These are phyloP conservation scores for Oscarella lobularis DNA, from an alignment of 37 sponge, comb jelly and placozoan genomes.

Conservation along the genomic window DNA sequence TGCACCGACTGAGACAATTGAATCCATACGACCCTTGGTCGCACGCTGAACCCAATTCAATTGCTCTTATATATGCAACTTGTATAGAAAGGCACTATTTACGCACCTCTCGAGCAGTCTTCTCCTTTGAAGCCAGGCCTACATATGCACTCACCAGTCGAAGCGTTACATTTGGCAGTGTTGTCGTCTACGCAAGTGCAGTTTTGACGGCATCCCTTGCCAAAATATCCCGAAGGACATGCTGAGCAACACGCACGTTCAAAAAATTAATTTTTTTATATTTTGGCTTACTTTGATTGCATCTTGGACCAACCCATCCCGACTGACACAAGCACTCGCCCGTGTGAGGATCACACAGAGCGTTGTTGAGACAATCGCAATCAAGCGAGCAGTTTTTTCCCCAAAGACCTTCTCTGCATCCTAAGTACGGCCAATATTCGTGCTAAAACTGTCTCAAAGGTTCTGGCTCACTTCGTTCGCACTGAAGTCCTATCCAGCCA, in stretches of 20 bases:
- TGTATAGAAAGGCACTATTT: too few relatives aligned
- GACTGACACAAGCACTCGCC: not conserved
- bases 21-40: not conserved
- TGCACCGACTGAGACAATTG: not conserved
- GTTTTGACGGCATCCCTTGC: not conserved
- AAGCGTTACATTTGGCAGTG: not conserved
- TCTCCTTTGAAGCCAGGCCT: not conserved
- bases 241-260: not conserved
- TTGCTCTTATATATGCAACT: too few relatives aligned
- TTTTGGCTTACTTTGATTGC: not conserved
- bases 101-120: not conserved
- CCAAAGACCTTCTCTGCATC: not conserved
- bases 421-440: not conserved
- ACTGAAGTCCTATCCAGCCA: not conserved
- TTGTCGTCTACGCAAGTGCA: not conserved
- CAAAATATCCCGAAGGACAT: not conserved
- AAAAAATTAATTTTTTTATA: not conserved
- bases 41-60: not conserved
- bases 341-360: not conserved
- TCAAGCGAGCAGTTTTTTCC: not conserved
- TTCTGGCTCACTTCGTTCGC: not conserved
- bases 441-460: too few relatives aligned
- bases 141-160: not conserved
- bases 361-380: not conserved
- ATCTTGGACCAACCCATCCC: not conserved